Evolutionary conservation across 23 tunicate species (phyloP).

Genomic region (Clavelina lepadiformis): DNA sequence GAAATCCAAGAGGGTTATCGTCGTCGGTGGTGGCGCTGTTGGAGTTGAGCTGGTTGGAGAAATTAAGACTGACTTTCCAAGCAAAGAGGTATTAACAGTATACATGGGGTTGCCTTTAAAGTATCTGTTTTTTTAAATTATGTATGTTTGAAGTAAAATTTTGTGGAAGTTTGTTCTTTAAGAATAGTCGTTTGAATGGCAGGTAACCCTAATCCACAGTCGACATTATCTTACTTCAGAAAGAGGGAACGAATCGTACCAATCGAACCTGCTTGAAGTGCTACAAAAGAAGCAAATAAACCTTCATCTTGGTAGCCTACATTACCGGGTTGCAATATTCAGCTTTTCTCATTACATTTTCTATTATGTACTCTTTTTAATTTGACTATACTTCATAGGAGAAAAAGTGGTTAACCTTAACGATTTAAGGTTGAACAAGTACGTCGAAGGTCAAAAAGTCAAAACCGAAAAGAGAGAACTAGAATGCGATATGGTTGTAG

Average conservation of each 20-base stretch:
- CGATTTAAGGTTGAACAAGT: constrained; percentile 44
- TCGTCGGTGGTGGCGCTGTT: constrained; percentile 94
- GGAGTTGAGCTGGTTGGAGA: constrained; percentile 89
- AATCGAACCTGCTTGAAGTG: constrained; percentile 3
- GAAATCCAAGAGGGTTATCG: constrained; percentile 28
- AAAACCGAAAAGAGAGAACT: constrained; percentile 58
- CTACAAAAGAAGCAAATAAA: constrained; percentile 4
- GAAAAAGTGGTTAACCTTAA: constrained; percentile 58
- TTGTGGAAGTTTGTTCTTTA: no score
- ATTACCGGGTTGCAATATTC: no score
- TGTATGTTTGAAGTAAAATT: no score
- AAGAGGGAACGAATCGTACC: constrained; percentile 17
- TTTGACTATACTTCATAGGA: constrained; percentile 9
- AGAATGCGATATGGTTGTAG: constrained; percentile 47
- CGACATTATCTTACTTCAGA: constrained; percentile 6
- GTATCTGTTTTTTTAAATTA: no score
- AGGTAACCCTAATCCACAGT: constrained; percentile 34
- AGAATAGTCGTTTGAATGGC: no score
- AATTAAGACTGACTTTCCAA: constrained; percentile 66
- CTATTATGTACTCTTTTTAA: no score
- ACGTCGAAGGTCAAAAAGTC: constrained; percentile 57
- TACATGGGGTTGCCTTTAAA: no score
- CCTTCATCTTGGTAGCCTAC: neutral
- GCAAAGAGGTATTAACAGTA: constrained; percentile 42
- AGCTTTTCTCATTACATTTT: no score